Evolutionary conservation across 1,140 invertebrate genomes (phyloP).

Genomic region (Eupeodes corollae): DNA sequence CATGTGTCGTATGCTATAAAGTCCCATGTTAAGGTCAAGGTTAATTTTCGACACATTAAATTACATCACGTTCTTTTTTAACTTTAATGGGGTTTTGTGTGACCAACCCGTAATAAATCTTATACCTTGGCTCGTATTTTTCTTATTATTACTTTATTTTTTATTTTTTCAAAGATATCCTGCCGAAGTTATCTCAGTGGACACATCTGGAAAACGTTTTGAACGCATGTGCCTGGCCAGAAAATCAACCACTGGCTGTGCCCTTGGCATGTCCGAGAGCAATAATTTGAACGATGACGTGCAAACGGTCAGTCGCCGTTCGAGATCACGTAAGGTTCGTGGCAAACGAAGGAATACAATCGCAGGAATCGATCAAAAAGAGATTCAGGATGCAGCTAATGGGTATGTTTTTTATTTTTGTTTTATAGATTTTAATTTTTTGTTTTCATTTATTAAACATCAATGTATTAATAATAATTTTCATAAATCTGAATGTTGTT

Average conservation of each 20-base stretch:
- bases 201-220: constrained; percentile 74
- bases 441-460: too few relatives aligned
- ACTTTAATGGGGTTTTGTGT: too few relatives aligned
- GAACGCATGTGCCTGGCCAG: constrained; percentile 73
- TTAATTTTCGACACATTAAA: too few relatives aligned
- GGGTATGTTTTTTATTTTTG: constrained; percentile 53
- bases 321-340: constrained; percentile 58
- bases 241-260: constrained; percentile 55
- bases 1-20: too few relatives aligned
- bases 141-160: background rate
- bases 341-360: constrained; percentile 80
- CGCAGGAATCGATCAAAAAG: constrained; percentile 76
- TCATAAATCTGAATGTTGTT: too few relatives aligned
- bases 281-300: constrained; percentile 38
- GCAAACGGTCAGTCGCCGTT: constrained; percentile 54
- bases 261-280: constrained; percentile 36
- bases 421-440: too few relatives aligned
- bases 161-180: constrained; percentile 53
- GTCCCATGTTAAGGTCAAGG: too few relatives aligned
- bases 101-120: too few relatives aligned
- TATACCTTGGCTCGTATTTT: background rate
- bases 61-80: too few relatives aligned
- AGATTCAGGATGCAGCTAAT: constrained; percentile 66
- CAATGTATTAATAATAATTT: too few relatives aligned
- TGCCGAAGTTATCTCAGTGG: constrained; percentile 73